Evolutionary conservation across 2,888 invertebrate species (phyloP), one percentile per base, ranked within the genome.

Genomic region (Sinopyrophorus schimmeli): DNA sequence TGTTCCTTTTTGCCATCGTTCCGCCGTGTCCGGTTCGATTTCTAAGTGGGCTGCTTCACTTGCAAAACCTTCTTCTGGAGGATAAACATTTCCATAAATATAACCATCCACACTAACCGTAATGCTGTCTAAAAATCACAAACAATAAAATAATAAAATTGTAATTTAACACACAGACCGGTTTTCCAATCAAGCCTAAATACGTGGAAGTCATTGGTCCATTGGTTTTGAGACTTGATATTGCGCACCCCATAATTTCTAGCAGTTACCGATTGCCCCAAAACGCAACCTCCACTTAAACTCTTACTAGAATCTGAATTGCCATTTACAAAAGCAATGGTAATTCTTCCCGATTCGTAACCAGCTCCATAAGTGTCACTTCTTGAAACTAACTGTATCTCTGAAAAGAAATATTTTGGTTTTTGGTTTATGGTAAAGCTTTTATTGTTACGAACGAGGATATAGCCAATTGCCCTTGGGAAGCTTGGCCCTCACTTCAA

Each of bases 391-490:
- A 89, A 63, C 49, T 76, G 79, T 3, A 88, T 72, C 63, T 82
- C 87, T 87, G 9, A 37, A 47, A 39, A 1, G 2, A n/a, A 16
- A 6, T 9, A 2, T 11, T 7, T 23, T 10, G 18, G 3, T 23
- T 31, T 31, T 15, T 3, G 3, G 7, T 31, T 31, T 6, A 31
- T 15, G 12, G 12, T 16, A 14, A 3, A n/a, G 1, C 6, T 6
- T 23, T 11, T 14, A 16, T 9, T 27, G 31, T 75, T 74, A 89
- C 89, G 74, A 74, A 89, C 89, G 77, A 37, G 90, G 89, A 62
- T 86, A 79, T 10, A 89, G 73, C 90, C 89, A 89, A 65, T 89
- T 86, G 0, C 89, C 89, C 53, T 77, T 76, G 0, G 89, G 88
- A 12, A 90, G 63, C 68, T 84, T 86, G 0, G 89, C 89, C 12